Base-by-base conservation (phyloP, 2,888 invertebrate genomes). In the Trissolcus japonicus region DNA sequence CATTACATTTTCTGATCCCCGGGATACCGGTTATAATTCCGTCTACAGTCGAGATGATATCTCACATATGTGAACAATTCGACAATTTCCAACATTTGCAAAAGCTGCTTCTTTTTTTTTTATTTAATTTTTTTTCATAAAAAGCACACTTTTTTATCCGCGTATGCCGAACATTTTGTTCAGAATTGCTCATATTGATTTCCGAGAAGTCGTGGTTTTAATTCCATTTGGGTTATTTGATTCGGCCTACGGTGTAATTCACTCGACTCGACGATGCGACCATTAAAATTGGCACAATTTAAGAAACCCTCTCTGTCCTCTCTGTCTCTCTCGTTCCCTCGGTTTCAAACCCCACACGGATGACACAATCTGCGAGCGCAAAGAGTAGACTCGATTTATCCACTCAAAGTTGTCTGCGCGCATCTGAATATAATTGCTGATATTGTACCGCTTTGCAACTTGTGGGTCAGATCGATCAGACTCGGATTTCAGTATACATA, bases 391-490 rank as follows among this genome's bases (percentile, higher is more conserved):
- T 68, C 65, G 73, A 73, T 73, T 77, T 74, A 74, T 78, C 78
- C 74, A 74, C 71, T 71, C 75, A 57, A 67, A 71, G 43, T 76
- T 78, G 73, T 69, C 63, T 72, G 68, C 71, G 67, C 67, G 63
- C 66, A 74, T 78, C 69, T 66, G 74, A 60, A 75, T 63, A 78
- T 78, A 78, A 75, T 78, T 63, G 75, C 72, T 57, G 72, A 78
- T 78, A 78, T 78, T 78, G 78, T 75, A 66, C 67, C 59, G 75
- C 67, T 65, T 57, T 35, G 66, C 63, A 54, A 78, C 59, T 78
- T 72, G 62, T 74, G 73, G 74, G 71, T 75, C 75, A 78, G 71
- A 75, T 67, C 74, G 78, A 78, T 78, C 78, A 72, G 50, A 54
- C 67, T 71, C 53, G 74, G 50, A 71, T 67, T 75, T 75, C 67